Base-by-base conservation (phyloP, 2,113 vertebrate species). In the Aythya baeri region DNA sequence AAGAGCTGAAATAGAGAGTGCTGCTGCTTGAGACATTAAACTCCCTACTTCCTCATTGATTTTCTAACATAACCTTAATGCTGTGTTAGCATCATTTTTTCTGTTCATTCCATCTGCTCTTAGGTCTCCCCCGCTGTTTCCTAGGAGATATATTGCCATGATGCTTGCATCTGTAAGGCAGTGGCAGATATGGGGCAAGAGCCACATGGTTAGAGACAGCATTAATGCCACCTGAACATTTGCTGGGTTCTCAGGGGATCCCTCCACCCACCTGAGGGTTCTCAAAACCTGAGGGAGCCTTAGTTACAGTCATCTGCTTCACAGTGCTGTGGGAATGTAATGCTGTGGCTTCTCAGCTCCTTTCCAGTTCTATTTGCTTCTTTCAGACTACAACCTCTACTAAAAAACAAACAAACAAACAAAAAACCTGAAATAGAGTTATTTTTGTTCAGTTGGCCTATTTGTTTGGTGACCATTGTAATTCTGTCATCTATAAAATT, bases 71-170 rank as follows among this genome's bases (percentile, higher is more conserved):
- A 91, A 62, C 70, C 91, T 87, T 94, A 96, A 82, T 93, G 94
- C 93, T 95, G 94, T 55, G 91, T 94, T 95, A 94, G 94, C 93
- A 96, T 82, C 83, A 70, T 94, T 91, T 85, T 85, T 54, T 91
- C 86, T 82, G 77, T 75, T 95, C 70, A 17, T 73, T 92, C 93
- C 94, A 96, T 92, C 96, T 94, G 91, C 88, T 96, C 80, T 50
- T 65, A 94, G 83, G 86, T 93, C 92, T 96, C 83, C 90, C 93
- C 92, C 1, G 66, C 88, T 95, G 94, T 97, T 96, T 96, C 93
- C 94, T 96, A 92, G 94, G 96, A 96, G 93, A 95, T 80, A 32
- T 55, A 93, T 79, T 93, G 83, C 92, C 80, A 91, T 0, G 0
- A 74, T 67, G 74, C 59, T 83, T 82, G 93, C 92, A 91, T 95